Evolutionary conservation across 1,140 invertebrate genomes (phyloP), one percentile per base, ranked within the genome.

Genomic region (Trichonephila clavata): DNA sequence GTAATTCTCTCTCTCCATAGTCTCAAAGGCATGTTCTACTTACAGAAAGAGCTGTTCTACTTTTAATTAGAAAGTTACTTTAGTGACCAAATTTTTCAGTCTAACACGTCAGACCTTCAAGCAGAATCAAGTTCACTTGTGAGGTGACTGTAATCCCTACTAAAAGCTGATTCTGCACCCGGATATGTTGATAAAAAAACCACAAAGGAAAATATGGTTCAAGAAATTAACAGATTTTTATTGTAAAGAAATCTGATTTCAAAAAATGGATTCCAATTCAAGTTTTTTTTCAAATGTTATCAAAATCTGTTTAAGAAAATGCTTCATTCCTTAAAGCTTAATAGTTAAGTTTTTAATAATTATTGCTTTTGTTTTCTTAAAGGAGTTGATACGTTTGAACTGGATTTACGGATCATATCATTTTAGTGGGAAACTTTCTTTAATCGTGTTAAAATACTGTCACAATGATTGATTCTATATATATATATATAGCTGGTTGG

Each of bases 21-120:
- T 24, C 90, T 27, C 80, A 27, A 43, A 81, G 89, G 89, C 89
- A 24, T 92, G 90, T 92, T 84, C 90, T 27, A 92, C 80, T 92
- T 92, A 32, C 5, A 1, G 14, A 84, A 92, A 39, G 6, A 43
- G 4, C 57, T 21, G 68, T 59, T 84, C 68, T 65, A 63, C 68
- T 60, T 92, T 92, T 60, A 18, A 77, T 32, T 90, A 59, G 71
- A 90, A 90, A 88, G 86, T 88, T 39, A 59, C 50, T 59, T 83
- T 59, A 24, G 81, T 50, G 18, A 43, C 81, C 81, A 83, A 43
- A 57, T 59, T 59, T 50, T 50, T 18, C 81, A 50, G 50, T 59
- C 50, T 14, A 77, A 39, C 32, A 18, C 71, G 27, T 39, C 32
- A 77, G 71, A 20, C 71, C 27, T 77, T 77, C 71, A 20, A 77